These are phyloP conservation scores for Drosophila burlai DNA, from an alignment of 1,140 invertebrate genomes.

Conservation along the genomic window DNA sequence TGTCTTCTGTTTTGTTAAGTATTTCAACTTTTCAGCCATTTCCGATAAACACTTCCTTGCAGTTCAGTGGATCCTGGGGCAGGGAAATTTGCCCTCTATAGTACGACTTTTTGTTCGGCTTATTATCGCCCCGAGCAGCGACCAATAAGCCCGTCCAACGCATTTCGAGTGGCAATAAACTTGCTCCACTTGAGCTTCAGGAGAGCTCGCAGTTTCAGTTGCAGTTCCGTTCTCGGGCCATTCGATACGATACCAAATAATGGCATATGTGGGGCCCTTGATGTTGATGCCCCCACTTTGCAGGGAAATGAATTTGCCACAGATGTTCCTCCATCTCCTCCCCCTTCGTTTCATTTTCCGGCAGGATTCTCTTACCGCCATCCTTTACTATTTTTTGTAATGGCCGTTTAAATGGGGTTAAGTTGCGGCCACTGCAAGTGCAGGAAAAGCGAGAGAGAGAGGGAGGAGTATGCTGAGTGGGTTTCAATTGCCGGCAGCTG, in stretches of 20 bases:
- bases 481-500: slow-evolving; percentile 65
- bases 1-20: neutral
- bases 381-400: slow-evolving; percentile 39
- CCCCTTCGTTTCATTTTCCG: neutral
- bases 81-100: neutral
- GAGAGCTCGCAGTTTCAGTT: slow-evolving; percentile 36
- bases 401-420: slow-evolving; percentile 70
- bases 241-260: slow-evolving; percentile 9
- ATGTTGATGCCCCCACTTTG: slow-evolving; percentile 66
- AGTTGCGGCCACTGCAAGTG: slow-evolving; percentile 51
- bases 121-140: slow-evolving; percentile 43
- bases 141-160: slow-evolving; percentile 59
- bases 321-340: slow-evolving; percentile 33
- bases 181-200: slow-evolving; percentile 42
- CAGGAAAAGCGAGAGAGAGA: slow-evolving; percentile 1
- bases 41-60: neutral
- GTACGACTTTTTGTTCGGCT: slow-evolving; percentile 12
- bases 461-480: slow-evolving; percentile 29
- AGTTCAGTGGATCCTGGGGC: neutral
- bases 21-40: neutral
- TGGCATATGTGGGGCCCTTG: slow-evolving; percentile 7
- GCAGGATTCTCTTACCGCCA: slow-evolving; percentile 6
- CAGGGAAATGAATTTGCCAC: slow-evolving; percentile 69
- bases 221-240: slow-evolving; percentile 10
- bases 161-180: slow-evolving; percentile 71